These are phyloP conservation scores for Philonicus albiceps DNA, from an alignment of 2,888 invertebrate species.

Conservation along the genomic window DNA sequence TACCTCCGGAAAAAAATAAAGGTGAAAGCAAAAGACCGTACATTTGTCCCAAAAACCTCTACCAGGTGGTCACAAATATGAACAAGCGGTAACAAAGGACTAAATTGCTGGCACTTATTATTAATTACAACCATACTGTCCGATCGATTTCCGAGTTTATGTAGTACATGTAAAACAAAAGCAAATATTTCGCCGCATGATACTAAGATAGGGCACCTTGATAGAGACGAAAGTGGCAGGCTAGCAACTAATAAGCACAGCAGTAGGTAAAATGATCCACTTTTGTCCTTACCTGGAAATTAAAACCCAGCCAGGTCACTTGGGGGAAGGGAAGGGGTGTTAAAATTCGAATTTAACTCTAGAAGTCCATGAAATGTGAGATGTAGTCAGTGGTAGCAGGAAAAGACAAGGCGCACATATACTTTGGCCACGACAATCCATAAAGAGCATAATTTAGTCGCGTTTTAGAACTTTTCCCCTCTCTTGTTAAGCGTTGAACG, in stretches of 20 bases:
- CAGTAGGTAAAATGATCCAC: neutral
- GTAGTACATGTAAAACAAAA: neutral
- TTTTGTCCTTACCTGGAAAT: neutral
- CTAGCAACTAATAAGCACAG: neutral
- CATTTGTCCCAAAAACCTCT: neutral
- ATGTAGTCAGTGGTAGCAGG: neutral
- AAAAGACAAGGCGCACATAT: neutral
- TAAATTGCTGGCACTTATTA: neutral
- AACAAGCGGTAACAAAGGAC: neutral
- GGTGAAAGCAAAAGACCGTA: neutral
- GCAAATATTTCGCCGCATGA: neutral
- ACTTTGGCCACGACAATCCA: neutral
- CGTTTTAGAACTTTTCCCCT: neutral
- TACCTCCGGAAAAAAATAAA: neutral
- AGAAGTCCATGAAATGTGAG: neutral
- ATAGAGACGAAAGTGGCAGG: neutral
- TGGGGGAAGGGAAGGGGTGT: neutral
- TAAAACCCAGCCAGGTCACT: neutral
- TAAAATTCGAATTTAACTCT: neutral
- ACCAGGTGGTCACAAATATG: neutral
- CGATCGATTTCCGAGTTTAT: neutral
- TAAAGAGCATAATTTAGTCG: neutral
- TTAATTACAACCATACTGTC: neutral
- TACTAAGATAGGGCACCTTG: neutral
- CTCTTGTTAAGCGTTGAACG: neutral